Percentiles rank a stretch among this genome's conserved stretches.
Conservation (phyloP, 2,797 vertebrate species). For the Allochrocebus solatus region DNA sequence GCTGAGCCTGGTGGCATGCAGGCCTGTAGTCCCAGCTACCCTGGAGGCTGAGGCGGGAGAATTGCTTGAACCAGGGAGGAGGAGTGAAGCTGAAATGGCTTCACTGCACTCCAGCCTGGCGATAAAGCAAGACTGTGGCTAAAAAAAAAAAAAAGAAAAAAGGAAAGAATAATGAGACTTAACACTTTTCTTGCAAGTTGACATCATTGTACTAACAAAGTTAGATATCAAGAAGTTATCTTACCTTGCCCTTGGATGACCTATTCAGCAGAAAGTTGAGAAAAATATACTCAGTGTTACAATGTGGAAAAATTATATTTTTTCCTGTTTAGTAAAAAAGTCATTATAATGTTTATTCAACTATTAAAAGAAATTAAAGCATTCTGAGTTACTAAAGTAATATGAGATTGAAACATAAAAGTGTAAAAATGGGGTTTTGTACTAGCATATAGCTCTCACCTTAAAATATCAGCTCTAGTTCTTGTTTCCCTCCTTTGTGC, state of each 20-base stretch:
- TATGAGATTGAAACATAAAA: slow-evolving; percentile 5
- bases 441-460: not conserved
- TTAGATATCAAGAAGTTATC: not conserved
- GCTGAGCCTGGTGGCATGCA: not conserved
- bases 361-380: slow-evolving; percentile 30
- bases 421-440: not conserved
- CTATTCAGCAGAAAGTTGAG: not conserved
- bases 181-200: not conserved
- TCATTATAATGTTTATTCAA: not conserved
- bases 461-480: not conserved
- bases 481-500: not conserved
- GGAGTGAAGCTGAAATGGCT: rapidly evolving
- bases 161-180: not conserved
- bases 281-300: not conserved
- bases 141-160: too few species aligned
- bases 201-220: not conserved
- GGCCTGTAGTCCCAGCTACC: not conserved
- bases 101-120: too few species aligned
- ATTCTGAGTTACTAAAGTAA: slow-evolving; percentile 57
- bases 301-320: not conserved
- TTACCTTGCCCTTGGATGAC: not conserved
- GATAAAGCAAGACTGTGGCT: too few species aligned
- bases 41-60: not conserved
- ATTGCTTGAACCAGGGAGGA: not conserved
- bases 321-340: slow-evolving; percentile 21